phyloP scores from a whole-genome alignment of 2,888 invertebrate species.

The Perdita meconis region DNA sequence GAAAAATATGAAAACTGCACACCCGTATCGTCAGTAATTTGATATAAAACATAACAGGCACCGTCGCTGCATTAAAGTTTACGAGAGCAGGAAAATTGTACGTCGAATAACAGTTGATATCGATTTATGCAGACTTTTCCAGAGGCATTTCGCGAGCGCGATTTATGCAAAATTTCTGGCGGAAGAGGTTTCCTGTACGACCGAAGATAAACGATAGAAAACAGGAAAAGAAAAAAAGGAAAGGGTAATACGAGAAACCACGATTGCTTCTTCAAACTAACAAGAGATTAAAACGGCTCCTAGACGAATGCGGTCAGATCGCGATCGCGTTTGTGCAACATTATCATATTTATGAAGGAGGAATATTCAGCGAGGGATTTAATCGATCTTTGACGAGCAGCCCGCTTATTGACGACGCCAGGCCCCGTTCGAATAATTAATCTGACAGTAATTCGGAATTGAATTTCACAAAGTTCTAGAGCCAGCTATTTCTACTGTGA shows the following conservation, averaged over 20 bases:
- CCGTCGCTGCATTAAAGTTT: neutral
- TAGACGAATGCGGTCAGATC: slow-evolving; percentile 42
- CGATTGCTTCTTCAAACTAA: slow-evolving; percentile 51
- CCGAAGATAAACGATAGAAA: slow-evolving; percentile 26
- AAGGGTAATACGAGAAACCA: slow-evolving; percentile 14
- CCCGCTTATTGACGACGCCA: slow-evolving; percentile 27
- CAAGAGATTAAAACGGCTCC: slow-evolving; percentile 53
- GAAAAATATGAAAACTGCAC: neutral
- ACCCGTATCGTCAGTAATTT: neutral
- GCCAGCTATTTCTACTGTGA: neutral
- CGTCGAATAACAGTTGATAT: slow-evolving; percentile 30
- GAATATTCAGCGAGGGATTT: slow-evolving; percentile 56
- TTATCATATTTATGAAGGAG: slow-evolving; percentile 59
- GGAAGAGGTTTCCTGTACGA: slow-evolving; percentile 17
- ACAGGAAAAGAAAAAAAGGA: neutral
- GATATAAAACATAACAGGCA: neutral
- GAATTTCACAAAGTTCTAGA: slow-evolving; percentile 25
- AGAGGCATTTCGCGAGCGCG: slow-evolving; percentile 1
- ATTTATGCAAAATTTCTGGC: slow-evolving; percentile 32
- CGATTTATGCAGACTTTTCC: slow-evolving; percentile 9
- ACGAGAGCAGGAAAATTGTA: neutral
- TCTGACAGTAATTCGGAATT: slow-evolving; percentile 38
- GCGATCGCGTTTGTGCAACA: slow-evolving; percentile 47
- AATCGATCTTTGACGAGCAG: slow-evolving; percentile 57
- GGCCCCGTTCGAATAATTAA: slow-evolving; percentile 44